Evolutionary conservation across 2,888 invertebrate genomes (phyloP), one percentile per base, ranked within the genome.

Genomic region (Hirudinaria manillensis): DNA sequence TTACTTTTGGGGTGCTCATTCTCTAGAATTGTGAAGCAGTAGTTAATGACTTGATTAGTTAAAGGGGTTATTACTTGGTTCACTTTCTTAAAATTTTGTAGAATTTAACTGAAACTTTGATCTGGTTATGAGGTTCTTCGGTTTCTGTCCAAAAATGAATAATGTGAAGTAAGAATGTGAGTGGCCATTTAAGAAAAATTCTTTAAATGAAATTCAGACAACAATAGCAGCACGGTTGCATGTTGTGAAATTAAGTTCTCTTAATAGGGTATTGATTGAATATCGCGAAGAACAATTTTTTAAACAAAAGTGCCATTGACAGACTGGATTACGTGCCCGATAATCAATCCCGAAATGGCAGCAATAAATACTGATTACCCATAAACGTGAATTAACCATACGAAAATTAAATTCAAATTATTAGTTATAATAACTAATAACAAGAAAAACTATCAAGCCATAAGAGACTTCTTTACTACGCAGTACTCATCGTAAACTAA

Each of bases 81-180:
- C 24, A 61, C 24, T 24, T 61, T 16, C 61, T 61, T 61, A 61
- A 29, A 61, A 27, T 61, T 61, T 61, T 61, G 61, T 4, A 4
- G 13, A 61, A 61, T 6, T 61, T 61, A 27, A 24, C 24, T 61
- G 61, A 4, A 21, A 29, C 61, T 61, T 27, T 61, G 61, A 61
- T 61, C 29, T 29, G 61, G 61, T 61, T 61, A 61, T 29, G 29
- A 29, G 29, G 61, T 61, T 61, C 29, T 61, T 61, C 61, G n/a
- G 61, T 61, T 61, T 61, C 61, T 61, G 61, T 0, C 6, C 29
- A 24, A 61, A 61, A 3, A 61, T 61, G 10, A 61, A 61, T 10
- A 45, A 45, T 45, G 16, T 45, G 1, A 4, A 10, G 13, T 7
- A 45, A 45, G n/a, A n/a, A n/a, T n/a, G 3, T 45, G 45, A 16